Evolutionary conservation across 2,888 invertebrate genomes (phyloP), one percentile per base, ranked within the genome.

Genomic region (Teinopalpus imperialis): DNA sequence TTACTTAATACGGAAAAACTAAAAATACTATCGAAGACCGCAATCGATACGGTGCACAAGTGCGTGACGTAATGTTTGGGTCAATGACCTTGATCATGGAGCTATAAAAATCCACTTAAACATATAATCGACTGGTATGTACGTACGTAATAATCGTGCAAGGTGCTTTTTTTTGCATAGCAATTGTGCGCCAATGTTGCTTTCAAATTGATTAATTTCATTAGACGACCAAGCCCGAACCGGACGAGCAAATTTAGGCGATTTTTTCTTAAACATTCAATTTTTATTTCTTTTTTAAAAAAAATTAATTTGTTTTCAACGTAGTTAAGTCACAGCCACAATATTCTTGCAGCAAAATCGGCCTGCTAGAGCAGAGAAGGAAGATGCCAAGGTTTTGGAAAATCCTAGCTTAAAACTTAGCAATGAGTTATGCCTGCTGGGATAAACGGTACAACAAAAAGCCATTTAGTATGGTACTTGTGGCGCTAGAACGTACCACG

Each of bases 1-100:
- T 5, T 9, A 27, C 5, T 9, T 12, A n/a, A 26, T 6, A 9
- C 16, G 14, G n/a, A 40, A 40, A 36, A 18, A 12, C 12, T 3
- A 12, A n/a, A 18, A n/a, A 40, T 6, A 9, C 3, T 18, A 40
- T 14, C 5, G 16, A 26, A 26, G 9, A 27, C 6, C 12, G 18
- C 20, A 20, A 42, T 34, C 13, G 2, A 34, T 27, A 34, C 34
- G 8, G 7, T 24, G n/a, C n/a, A 10, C 10, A 20, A 12, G 10
- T 16, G 1, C 16, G 7, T 34, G 32, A 42, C 13, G 27, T 20
- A 26, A 42, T 34, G 34, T 42, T 34, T 34, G 12, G 42, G 32
- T 42, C 20, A 42, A 3, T 14, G 32, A 42, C 34, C 42, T 42
- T 42, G 42, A 34, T 42, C 18, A 12, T 13, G 12, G 34, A 18